These are phyloP conservation scores for Chymomyza amoena DNA, from an alignment of 2,888 invertebrate species.

Conservation along the genomic window DNA sequence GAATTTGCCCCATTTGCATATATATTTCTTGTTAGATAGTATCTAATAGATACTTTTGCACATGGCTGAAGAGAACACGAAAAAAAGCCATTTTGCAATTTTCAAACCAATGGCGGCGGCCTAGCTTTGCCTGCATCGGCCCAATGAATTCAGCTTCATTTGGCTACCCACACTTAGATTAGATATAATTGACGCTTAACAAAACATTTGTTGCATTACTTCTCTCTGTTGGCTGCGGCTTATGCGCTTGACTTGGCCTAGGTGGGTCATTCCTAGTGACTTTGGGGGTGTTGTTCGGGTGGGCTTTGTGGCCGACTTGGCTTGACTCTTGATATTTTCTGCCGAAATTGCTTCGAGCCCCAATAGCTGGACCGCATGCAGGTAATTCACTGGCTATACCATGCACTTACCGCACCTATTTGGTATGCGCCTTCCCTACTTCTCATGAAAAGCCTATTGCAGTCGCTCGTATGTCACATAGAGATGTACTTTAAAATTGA, in stretches of 20 bases:
- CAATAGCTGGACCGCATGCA: not conserved
- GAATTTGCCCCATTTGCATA: conserved; percentile 23
- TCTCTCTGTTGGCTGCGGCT: conserved; percentile 33
- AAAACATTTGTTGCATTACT: conserved; percentile 41
- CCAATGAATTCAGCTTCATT: conserved; percentile 18
- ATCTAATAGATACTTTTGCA: conserved; percentile 12
- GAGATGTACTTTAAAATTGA: not conserved
- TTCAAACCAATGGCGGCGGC: conserved; percentile 13
- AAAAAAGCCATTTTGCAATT: not conserved
- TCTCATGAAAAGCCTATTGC: not conserved
- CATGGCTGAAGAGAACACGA: not conserved
- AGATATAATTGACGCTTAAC: conserved; percentile 26
- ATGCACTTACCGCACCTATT: not conserved
- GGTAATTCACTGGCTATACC: not conserved
- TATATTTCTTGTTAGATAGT: not conserved
- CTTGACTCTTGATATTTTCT: conserved; percentile 53
- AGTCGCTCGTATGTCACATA: conserved; percentile 8
- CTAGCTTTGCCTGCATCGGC: not conserved
- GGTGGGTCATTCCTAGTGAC: conserved; percentile 29
- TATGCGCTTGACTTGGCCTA: conserved; percentile 19
- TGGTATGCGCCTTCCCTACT: not conserved
- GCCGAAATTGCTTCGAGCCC: conserved; percentile 21
- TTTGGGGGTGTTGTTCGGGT: conserved; percentile 26
- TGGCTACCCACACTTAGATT: conserved; percentile 22
- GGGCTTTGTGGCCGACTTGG: conserved; percentile 31